Base-by-base conservation (phyloP, 2,888 invertebrate species). In the Lithophane semibrunnea region DNA sequence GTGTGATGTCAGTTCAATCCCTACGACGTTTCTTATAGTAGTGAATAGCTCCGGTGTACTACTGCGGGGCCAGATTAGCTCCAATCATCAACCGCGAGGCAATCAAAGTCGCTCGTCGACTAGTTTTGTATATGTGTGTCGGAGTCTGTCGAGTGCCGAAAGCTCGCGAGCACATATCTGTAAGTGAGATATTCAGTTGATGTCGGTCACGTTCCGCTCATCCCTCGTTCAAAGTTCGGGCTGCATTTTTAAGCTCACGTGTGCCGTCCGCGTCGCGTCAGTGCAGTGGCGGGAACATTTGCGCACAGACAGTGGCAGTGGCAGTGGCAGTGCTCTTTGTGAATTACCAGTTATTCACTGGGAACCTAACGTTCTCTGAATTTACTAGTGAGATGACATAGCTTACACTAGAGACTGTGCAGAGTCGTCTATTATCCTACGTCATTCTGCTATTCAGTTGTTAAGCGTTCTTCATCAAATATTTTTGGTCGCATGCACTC, bases 191-290 rank as follows among this genome's bases (percentile, higher is more conserved):
- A 69, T 44, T 69, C 73, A n/a, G 44, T 21, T 7, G n/a, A 56
- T 56, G 69, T 73, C 73, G 24, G 47, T 37, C 75, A 64, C 75
- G 63, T 47, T 37, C 61, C 29, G n/a, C 16, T 37, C 52, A 42
- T 29, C 29, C 12, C 42, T 68, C 42, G 42, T 24, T 68, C 44
- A 54, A n/a, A 42, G 24, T 67, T 68, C 13, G n/a, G 42, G 44
- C 29, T 61, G 61, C 72, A 72, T 61, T 42, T 52, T 72, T 21
- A 12, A 61, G 61, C 42, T 24, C 9, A 9, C 21, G 54, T 54
- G 9, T 10, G 10, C 21, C 54, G 54, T 21, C 52, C 21, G 7
- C 52, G 18, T 21, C 12, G 37, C 16, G 10, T 37, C 49, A 9
- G 21, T 13, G 52, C 49, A 9, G 21, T 13, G 52, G 1, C 64